Conservation (phyloP, 2,797 vertebrate species). For the Gorsachius magnificus region DNA sequence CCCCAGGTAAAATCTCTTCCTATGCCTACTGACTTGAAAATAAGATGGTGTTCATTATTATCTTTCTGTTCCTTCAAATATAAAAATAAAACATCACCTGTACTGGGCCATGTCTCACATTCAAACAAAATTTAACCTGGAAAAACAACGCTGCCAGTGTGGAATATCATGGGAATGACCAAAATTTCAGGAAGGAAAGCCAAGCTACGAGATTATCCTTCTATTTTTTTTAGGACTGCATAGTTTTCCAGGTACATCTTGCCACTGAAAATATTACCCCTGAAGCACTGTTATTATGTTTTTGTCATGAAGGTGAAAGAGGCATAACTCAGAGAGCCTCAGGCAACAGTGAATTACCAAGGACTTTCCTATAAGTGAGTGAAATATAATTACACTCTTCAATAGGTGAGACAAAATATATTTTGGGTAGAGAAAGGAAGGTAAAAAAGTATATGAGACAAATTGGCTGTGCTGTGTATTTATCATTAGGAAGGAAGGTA, state of each 20-base stretch:
- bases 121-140: background rate
- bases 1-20: background rate
- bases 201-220: background rate
- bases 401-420: constrained; percentile 45
- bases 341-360: constrained; percentile 58
- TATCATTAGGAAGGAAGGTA: background rate
- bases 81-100: background rate
- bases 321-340: constrained; percentile 48
- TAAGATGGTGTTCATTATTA: background rate
- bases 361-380: constrained; percentile 53
- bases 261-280: background rate
- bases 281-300: constrained; percentile 53
- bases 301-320: constrained; percentile 62
- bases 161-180: background rate
- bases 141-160: background rate
- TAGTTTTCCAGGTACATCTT: constrained; percentile 7
- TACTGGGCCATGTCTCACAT: background rate
- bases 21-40: background rate
- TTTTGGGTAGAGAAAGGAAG: constrained; percentile 40
- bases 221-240: background rate
- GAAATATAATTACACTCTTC: constrained; percentile 68
- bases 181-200: background rate
- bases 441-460: constrained; percentile 3
- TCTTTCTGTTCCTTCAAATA: background rate
- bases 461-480: constrained; percentile 18